These are phyloP conservation scores for Gasterosteus aculeatus DNA, from an alignment of 2,113 vertebrate species.

Conservation along the genomic window DNA sequence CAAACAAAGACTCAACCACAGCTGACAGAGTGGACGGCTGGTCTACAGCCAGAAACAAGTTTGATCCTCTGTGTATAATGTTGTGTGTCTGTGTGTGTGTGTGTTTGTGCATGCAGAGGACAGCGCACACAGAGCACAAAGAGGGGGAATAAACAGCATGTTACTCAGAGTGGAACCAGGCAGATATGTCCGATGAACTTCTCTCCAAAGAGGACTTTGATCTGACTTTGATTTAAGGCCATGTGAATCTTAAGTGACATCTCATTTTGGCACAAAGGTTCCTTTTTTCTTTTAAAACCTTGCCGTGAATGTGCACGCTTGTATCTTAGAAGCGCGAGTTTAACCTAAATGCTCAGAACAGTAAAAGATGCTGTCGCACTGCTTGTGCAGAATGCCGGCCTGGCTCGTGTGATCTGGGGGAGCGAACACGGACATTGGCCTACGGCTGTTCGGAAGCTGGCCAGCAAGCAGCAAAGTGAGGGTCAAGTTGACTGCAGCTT, in stretches of 20 bases:
- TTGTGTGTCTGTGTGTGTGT: constrained; percentile 59
- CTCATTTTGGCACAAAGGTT: constrained; percentile 52
- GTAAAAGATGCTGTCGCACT: not conserved
- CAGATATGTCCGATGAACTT: constrained; percentile 67
- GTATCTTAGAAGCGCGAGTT: not conserved
- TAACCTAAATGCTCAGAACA: not conserved
- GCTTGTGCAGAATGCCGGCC: not conserved
- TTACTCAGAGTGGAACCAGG: constrained; percentile 74
- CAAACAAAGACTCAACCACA: constrained; percentile 80
- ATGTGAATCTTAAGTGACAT: constrained; percentile 66
- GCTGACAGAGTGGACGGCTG: constrained; percentile 76
- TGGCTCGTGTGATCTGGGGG: not conserved
- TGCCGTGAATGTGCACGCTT: not conserved
- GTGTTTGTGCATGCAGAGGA: constrained; percentile 46
- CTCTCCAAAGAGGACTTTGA: constrained; percentile 68
- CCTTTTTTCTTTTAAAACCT: constrained; percentile 26
- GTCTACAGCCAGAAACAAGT: constrained; percentile 67
- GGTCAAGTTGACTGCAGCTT: not conserved
- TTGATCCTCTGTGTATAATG: constrained; percentile 75
- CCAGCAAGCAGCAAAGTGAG: too few relatives aligned
- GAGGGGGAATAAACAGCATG: constrained; percentile 71
- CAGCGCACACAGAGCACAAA: constrained; percentile 65
- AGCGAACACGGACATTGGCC: not conserved
- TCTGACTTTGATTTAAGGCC: constrained; percentile 65
- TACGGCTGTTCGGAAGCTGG: not conserved